Evolutionary conservation across 2,797 vertebrate genomes (phyloP).

Genomic region (Coregonus sp.): DNA sequence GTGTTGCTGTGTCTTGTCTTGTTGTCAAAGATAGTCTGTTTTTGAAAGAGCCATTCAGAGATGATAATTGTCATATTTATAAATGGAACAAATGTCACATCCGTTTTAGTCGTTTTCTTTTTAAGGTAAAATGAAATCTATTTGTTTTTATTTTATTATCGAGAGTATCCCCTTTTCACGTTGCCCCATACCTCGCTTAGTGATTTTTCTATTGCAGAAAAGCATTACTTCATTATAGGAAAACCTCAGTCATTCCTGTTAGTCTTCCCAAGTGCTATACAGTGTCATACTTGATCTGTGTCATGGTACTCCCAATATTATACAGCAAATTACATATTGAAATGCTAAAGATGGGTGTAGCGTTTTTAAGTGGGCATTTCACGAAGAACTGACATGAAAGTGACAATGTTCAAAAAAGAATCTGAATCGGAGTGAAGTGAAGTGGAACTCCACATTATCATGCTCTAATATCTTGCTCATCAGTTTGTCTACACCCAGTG

Average conservation of each 20-base stretch:
- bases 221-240: background rate
- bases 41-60: background rate
- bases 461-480: background rate
- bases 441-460: background rate
- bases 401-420: background rate
- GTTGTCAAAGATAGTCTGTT: conserved; percentile 3
- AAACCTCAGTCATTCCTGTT: background rate
- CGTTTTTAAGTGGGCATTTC: background rate
- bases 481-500: background rate
- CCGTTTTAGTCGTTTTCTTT: background rate
- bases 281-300: background rate
- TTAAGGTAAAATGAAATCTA: background rate
- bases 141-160: background rate
- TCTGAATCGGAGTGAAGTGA: background rate
- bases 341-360: background rate
- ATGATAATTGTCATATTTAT: conserved; percentile 7
- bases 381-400: background rate
- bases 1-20: background rate
- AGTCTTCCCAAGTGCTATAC: background rate
- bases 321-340: background rate
- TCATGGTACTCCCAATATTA: background rate
- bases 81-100: background rate
- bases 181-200: background rate
- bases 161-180: background rate
- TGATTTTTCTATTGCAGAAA: background rate